These are phyloP conservation scores for Acropternis orthonyx DNA, from an alignment of 2,797 vertebrate species.

Conservation along the genomic window DNA sequence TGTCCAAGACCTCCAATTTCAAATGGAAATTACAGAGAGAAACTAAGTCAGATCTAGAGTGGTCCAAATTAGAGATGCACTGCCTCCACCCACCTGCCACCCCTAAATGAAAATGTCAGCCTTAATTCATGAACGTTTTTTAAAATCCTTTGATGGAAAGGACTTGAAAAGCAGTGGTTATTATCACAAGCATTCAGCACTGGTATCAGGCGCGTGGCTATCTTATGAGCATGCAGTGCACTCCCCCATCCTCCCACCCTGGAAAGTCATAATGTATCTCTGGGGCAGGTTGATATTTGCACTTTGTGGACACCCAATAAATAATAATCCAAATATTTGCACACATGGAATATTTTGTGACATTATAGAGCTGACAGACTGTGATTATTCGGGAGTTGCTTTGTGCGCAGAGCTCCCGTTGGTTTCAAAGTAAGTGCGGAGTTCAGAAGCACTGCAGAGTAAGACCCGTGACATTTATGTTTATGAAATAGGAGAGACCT, in stretches of 20 bases:
- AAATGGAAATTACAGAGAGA: neutral
- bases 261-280: slow-evolving; percentile 33
- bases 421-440: slow-evolving; percentile 50
- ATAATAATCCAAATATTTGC: slow-evolving; percentile 70
- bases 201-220: neutral
- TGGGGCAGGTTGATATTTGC: slow-evolving; percentile 60
- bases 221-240: slow-evolving; percentile 8
- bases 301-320: slow-evolving; percentile 62
- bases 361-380: slow-evolving; percentile 58
- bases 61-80: slow-evolving; percentile 16
- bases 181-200: neutral
- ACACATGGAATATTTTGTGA: slow-evolving; percentile 66
- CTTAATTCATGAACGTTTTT: slow-evolving; percentile 35
- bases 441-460: slow-evolving; percentile 52
- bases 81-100: neutral
- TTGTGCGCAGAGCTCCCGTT: slow-evolving; percentile 39
- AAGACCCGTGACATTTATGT: slow-evolving; percentile 68
- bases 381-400: slow-evolving; percentile 40
- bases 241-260: neutral
- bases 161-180: slow-evolving; percentile 31
- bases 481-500: slow-evolving; percentile 70
- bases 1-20: neutral
- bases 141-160: slow-evolving; percentile 48
- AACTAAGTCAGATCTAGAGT: neutral
- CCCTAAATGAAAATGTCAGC: slow-evolving; percentile 59